Base-by-base conservation (phyloP, 2,888 invertebrate species). In the Chironomus riparius region DNA sequence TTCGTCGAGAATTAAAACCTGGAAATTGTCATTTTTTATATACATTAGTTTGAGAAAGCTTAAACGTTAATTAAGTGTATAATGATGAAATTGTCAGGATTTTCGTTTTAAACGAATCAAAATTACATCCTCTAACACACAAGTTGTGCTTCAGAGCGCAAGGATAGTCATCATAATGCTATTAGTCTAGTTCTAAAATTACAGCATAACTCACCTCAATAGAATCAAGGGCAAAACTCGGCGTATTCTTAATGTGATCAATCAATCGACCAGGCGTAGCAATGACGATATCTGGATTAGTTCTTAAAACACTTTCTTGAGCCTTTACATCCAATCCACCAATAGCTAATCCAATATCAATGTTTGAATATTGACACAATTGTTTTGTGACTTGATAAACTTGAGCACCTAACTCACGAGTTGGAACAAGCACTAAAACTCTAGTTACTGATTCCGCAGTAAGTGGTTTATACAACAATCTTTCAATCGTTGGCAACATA, bases 211-310 rank as follows among this genome's bases (percentile, higher is more conserved):
- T 80, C 69, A 97, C 92, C 87, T 99, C 98, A 77, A 99, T 94
- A 76, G 91, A 91, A 80, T 93, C 91, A 76, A 99, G 87, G 21
- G 89, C 88, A 83, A 99, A 99, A 6, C 92, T 93, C 0, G 97
- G 97, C 0, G 98, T 94, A 84, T 98, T 98, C 82, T 94, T 91
- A 70, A 99, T 88, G 85, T 98, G 98, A 86, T 99, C 98, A 78
- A 99, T 97, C 56, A 99, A 88, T 79, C 99, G 91, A 77, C 99
- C 99, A 0, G 99, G 99, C 0, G 99, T 99, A 0, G 98, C 98
- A 81, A 99, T 97, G 28, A 99, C 97, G 79, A 99, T 89, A 83
- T 99, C 98, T 0, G 98, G 98, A 82, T 92, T 94, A 79, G 92
- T 91, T 22, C 97, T 88, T 10, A 95, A 83, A n/a, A 93, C 88